A percentile compares a stretch with the other conserved stretches of the same genome.
Evolutionary conservation across 64 coral and sea anemone species (phyloP).

Genomic region (Acropora yongei): DNA sequence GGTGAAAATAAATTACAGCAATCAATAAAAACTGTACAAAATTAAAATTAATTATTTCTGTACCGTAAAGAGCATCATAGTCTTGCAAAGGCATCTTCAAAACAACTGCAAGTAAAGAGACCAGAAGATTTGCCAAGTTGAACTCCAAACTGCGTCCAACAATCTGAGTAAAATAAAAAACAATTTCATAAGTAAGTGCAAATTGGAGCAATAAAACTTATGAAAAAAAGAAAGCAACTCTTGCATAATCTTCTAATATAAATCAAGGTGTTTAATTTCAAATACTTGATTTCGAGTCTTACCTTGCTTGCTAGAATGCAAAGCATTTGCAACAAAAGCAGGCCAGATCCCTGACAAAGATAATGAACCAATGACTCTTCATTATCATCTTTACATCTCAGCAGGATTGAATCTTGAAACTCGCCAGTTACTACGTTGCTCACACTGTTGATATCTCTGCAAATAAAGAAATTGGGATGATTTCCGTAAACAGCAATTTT

Average conservation of each 20-base stretch:
- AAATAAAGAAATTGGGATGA: not conserved
- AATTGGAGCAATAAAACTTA: not conserved
- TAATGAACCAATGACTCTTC: slow-evolving; percentile 66
- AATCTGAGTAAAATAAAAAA: slow-evolving; percentile 36
- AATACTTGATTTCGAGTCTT: slow-evolving; percentile 1
- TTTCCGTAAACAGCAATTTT: not conserved
- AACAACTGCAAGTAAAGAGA: slow-evolving; percentile 78
- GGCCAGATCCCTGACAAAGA: slow-evolving; percentile 79
- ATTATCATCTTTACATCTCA: slow-evolving; percentile 78
- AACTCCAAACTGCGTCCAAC: slow-evolving; percentile 74
- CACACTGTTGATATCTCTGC: slow-evolving; percentile 84
- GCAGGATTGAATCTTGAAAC: slow-evolving; percentile 79
- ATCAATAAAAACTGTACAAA: not conserved
- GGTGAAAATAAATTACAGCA: too few species aligned
- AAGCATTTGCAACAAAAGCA: slow-evolving; percentile 74
- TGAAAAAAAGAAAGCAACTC: too few species aligned
- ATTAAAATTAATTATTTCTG: too few species aligned
- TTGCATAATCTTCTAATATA: too few species aligned
- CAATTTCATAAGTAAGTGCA: too few species aligned
- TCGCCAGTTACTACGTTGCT: slow-evolving; percentile 91
- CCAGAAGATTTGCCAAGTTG: slow-evolving; percentile 67
- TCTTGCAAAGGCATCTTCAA: slow-evolving; percentile 50
- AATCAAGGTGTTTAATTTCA: not conserved
- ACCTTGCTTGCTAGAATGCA: slow-evolving; percentile 89
- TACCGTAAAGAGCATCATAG: slow-evolving; percentile 67